Percentiles rank a stretch among this genome's conserved stretches.
Evolutionary conservation across 2,888 invertebrate species (phyloP).

Genomic region (Neelides folsomi): DNA sequence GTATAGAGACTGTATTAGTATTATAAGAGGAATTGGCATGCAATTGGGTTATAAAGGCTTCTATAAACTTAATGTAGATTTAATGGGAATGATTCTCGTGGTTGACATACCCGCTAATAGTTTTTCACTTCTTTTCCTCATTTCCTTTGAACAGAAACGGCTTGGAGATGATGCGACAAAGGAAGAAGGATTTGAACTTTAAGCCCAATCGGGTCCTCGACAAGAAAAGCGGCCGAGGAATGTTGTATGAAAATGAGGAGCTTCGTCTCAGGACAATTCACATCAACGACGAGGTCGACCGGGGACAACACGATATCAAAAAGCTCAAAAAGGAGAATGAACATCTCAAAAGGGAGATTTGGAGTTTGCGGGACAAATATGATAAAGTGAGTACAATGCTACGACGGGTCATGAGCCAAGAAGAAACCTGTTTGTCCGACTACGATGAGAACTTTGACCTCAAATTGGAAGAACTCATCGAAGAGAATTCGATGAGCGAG

Average conservation of each 20-base stretch:
- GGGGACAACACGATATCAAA: conserved; percentile 79
- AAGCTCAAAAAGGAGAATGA: conserved; percentile 78
- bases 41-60: too few relatives aligned
- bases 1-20: too few relatives aligned
- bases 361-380: conserved; percentile 74
- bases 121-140: too few relatives aligned
- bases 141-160: too few relatives aligned
- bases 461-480: too few relatives aligned
- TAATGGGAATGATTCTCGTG: too few relatives aligned
- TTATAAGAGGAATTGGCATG: too few relatives aligned
- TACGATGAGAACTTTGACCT: too few relatives aligned
- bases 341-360: conserved; percentile 71
- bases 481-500: too few relatives aligned
- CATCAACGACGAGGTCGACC: conserved; percentile 82
- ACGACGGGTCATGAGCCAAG: conserved; percentile 35
- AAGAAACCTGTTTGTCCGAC: too few relatives aligned
- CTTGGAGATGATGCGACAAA: conserved; percentile 60
- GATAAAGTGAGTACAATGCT: conserved; percentile 70
- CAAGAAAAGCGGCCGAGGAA: conserved; percentile 78
- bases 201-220: conserved; percentile 82
- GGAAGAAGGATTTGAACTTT: conserved; percentile 73
- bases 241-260: conserved; percentile 89
- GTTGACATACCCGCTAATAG: too few relatives aligned
- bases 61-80: too few relatives aligned
- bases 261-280: conserved; percentile 74